phyloP scores from a whole-genome alignment of 92 coral and sea anemone genomes.

The Parazoanthus swiftii region DNA sequence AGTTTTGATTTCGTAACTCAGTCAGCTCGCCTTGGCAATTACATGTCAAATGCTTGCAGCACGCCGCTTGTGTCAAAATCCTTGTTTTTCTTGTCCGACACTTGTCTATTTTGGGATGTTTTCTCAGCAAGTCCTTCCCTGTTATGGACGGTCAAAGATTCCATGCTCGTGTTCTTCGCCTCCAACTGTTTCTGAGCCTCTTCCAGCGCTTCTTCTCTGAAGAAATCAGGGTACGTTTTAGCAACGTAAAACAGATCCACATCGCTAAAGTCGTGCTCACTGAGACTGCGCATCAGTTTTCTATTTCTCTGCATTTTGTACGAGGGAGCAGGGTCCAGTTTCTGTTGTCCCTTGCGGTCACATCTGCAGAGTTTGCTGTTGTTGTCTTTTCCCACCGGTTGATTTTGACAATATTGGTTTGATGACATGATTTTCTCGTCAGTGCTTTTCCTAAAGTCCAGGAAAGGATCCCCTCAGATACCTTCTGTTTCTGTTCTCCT shows the following conservation, averaged over 20 bases:
- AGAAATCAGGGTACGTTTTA: conserved; percentile 30
- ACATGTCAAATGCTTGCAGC: conserved; percentile 43
- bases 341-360: background rate
- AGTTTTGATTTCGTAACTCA: background rate
- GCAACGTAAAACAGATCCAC: conserved; percentile 35
- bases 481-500: background rate
- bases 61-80: conserved; percentile 5
- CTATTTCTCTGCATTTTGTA: conserved; percentile 27
- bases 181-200: conserved; percentile 33
- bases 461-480: background rate
- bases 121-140: background rate
- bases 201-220: conserved; percentile 27
- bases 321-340: background rate
- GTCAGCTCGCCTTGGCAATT: background rate
- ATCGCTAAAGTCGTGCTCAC: conserved; percentile 38
- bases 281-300: conserved; percentile 30
- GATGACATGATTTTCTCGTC: conserved; percentile 16
- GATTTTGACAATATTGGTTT: background rate
- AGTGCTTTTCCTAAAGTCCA: background rate
- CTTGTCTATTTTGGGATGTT: background rate
- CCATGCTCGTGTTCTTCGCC: conserved; percentile 1
- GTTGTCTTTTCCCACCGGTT: background rate
- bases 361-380: background rate
- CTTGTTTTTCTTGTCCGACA: background rate
- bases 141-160: background rate